Evolutionary conservation across 2,888 invertebrate genomes (phyloP).

Genomic region (Empis stercorea): DNA sequence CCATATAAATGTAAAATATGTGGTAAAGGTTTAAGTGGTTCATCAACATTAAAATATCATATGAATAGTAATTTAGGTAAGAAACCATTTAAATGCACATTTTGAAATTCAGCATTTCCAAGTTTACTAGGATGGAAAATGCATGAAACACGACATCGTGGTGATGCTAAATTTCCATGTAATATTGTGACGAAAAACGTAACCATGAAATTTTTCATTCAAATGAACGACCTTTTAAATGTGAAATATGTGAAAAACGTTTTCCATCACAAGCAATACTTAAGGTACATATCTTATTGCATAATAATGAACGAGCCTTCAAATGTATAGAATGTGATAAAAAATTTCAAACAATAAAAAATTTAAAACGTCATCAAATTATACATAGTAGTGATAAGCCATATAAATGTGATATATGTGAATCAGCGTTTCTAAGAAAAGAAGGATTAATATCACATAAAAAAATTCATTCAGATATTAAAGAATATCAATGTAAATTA

Average conservation of each 20-base stretch:
- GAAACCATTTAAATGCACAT: background rate
- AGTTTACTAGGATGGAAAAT: no score
- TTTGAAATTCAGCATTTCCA: background rate
- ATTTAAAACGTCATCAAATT: background rate
- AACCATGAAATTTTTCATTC: no score
- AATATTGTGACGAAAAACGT: no score
- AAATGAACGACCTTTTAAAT: no score
- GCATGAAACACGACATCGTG: no score
- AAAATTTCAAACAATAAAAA: background rate
- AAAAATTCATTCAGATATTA: background rate
- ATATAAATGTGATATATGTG: background rate
- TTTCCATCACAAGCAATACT: no score
- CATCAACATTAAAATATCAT: background rate
- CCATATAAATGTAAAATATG: slow-evolving; percentile 9
- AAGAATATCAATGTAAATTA: background rate
- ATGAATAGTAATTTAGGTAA: background rate
- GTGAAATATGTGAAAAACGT: no score
- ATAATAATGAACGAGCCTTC: background rate
- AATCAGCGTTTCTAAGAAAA: background rate
- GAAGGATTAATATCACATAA: background rate
- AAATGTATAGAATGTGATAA: background rate
- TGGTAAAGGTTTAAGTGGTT: background rate
- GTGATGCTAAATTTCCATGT: no score
- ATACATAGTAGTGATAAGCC: background rate
- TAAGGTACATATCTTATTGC: no score